Conservation (phyloP, 2,888 invertebrate species). For the Aphrophora alni region DNA sequence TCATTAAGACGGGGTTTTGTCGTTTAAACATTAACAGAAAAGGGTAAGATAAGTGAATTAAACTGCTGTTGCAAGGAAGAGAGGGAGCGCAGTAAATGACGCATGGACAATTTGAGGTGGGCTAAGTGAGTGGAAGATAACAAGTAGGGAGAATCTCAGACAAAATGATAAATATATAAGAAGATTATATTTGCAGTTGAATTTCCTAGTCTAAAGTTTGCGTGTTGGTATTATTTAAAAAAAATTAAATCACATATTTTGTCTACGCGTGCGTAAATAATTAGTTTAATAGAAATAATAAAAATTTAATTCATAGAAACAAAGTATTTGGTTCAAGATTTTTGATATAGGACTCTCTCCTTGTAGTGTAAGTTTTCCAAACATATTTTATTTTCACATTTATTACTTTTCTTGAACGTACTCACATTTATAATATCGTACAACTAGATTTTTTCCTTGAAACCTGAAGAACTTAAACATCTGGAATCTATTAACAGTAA, state of each 20-base stretch:
- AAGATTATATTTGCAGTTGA: no score
- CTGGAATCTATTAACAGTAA: no score
- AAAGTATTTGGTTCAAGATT: no score
- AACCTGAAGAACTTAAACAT: no score
- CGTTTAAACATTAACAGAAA: not conserved
- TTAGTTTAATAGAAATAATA: no score
- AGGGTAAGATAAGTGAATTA: conserved; percentile 9
- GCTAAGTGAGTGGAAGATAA: conserved; percentile 9
- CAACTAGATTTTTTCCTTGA: no score
- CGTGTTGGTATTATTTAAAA: not conserved
- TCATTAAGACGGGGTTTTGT: not conserved
- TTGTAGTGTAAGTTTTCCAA: no score
- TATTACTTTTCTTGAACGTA: no score
- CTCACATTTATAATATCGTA: no score
- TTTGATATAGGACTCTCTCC: no score
- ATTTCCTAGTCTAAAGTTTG: not conserved
- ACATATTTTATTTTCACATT: no score
- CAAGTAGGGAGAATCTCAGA: not conserved
- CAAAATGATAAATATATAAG: not conserved
- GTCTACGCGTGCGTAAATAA: not conserved
- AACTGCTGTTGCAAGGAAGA: not conserved
- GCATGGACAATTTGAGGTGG: conserved; percentile 9
- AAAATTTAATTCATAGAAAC: no score
- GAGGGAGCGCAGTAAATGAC: not conserved
- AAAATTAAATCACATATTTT: not conserved